A percentile compares a stretch with the other conserved stretches of the same genome.
These are phyloP conservation scores for Formica exsecta DNA, from an alignment of 1,140 invertebrate species.

Conservation along the genomic window DNA sequence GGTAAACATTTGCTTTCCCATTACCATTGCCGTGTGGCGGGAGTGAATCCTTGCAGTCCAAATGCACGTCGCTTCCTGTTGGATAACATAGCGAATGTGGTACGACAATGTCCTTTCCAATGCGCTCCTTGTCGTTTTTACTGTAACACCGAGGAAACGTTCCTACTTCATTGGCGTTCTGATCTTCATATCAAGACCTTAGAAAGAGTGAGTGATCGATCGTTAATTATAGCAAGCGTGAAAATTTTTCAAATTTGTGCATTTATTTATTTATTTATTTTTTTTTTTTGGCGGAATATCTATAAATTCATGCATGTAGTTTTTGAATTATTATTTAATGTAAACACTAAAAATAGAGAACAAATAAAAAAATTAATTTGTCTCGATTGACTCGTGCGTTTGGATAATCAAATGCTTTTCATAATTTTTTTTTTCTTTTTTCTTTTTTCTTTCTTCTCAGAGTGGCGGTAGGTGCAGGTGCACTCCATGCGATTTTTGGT, in stretches of 20 bases:
- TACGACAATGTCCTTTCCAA: conserved; percentile 93
- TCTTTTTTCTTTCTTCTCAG: conserved; percentile 44
- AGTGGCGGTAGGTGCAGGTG: conserved; percentile 90
- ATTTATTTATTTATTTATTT: background rate
- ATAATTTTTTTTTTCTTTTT: background rate
- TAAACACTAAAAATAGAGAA: background rate
- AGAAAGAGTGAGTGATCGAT: conserved; percentile 50
- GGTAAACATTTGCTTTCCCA: conserved; percentile 94
- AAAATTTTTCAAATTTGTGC: background rate
- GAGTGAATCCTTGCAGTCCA: conserved; percentile 84
- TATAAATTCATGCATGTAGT: background rate
- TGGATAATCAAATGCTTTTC: background rate
- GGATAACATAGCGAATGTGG: conserved; percentile 92
- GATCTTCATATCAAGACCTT: conserved; percentile 87
- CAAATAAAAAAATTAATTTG: background rate
- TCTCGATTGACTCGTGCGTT: background rate
- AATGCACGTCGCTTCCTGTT: conserved; percentile 89
- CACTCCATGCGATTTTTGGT: conserved; percentile 91
- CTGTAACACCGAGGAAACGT: conserved; percentile 91
- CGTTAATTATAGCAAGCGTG: background rate
- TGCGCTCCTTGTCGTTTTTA: conserved; percentile 94
- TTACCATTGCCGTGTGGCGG: conserved; percentile 92
- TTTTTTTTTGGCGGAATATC: no score
- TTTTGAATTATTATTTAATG: background rate
- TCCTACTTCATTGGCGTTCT: conserved; percentile 92